A percentile compares a stretch with the other conserved stretches of the same genome.
Evolutionary conservation across 2,888 invertebrate species (phyloP).

Genomic region (Cancer borealis): DNA sequence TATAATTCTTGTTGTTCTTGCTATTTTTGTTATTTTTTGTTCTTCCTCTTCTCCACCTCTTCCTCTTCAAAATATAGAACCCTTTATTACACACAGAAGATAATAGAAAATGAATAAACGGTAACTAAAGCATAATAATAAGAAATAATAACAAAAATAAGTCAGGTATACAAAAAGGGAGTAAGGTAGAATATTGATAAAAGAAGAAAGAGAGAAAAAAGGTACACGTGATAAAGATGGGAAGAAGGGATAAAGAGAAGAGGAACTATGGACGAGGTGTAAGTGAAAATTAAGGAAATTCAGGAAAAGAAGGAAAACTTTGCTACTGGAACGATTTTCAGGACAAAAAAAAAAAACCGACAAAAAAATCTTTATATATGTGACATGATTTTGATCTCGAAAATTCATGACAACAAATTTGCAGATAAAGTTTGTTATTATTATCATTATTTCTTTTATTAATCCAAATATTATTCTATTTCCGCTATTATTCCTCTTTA

Average conservation of each 20-base stretch:
- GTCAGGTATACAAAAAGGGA: too few relatives aligned
- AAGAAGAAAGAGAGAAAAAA: not conserved
- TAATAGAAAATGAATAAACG: not conserved
- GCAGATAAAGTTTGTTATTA: not conserved
- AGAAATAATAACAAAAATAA: too few relatives aligned
- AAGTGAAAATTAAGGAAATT: not conserved
- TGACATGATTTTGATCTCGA: not conserved
- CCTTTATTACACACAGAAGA: not conserved
- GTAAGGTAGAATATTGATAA: not conserved
- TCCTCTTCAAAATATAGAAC: too few relatives aligned
- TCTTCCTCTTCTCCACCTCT: not conserved
- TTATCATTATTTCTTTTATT: not conserved
- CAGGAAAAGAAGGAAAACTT: not conserved
- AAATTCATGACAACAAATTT: not conserved
- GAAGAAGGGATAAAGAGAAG: not conserved
- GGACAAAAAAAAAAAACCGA: not conserved
- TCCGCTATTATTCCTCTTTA: not conserved
- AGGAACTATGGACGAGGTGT: too few relatives aligned
- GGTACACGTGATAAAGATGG: not conserved
- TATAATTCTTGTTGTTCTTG: too few relatives aligned
- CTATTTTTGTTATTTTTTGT: not conserved
- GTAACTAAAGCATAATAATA: not conserved
- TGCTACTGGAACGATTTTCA: not conserved
- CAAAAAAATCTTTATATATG: not conserved
- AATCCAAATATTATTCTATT: not conserved